Base-by-base conservation (phyloP, 53 echinoderm and acorn worm species). In the Apostichopus leukothele region DNA sequence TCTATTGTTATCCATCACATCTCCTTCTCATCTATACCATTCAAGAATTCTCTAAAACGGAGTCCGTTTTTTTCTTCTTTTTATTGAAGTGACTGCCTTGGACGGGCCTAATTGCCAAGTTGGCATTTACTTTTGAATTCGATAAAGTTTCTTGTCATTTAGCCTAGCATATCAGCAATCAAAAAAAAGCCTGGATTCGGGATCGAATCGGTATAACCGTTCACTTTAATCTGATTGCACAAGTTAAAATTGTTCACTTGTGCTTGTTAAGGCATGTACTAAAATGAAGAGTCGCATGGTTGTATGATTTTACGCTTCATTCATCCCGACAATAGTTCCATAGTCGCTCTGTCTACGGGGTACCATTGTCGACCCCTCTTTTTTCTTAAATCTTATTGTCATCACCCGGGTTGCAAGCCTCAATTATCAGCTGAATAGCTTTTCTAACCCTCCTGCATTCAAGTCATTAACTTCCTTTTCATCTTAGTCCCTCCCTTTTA, bases 221-320 rank as follows among this genome's bases (percentile, higher is more conserved):
- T 80, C 80, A 59, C 20, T 80, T 80, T 80, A 80, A 80, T 80
- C 80, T 80, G 80, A 80, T 54, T 80, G 80, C 80, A 80, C 80
- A 80, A 80, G 80, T 54, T 25, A 80, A 80, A 80, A 80, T 80
- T 53, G 80, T 54, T 80, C 59, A 54, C 55, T 22, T 80, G 60
- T 80, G 19, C 19, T 54, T 39, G 55, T 57, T n/a, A 54, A 59
- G n/a, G n/a, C 54, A 57, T 21, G 54, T 53, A 54, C 54, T 80
- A 80, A 80, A 68, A 14, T 6, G 68, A 52, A 52, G 51, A 51
- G 79, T 50, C 53, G 55, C n/a, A 80, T 19, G 80, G 80, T 80
- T 54, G 39, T 51, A 80, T 85, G 86, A 85, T 85, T 85, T 85
- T 85, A 66, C 86, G 71, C 86, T 85, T 20, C 6, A 39, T 80